Percentiles rank a stretch among this genome's conserved stretches.
Conservation (phyloP, 2,113 vertebrate genomes). For the Oncorhynchus clarkii region DNA sequence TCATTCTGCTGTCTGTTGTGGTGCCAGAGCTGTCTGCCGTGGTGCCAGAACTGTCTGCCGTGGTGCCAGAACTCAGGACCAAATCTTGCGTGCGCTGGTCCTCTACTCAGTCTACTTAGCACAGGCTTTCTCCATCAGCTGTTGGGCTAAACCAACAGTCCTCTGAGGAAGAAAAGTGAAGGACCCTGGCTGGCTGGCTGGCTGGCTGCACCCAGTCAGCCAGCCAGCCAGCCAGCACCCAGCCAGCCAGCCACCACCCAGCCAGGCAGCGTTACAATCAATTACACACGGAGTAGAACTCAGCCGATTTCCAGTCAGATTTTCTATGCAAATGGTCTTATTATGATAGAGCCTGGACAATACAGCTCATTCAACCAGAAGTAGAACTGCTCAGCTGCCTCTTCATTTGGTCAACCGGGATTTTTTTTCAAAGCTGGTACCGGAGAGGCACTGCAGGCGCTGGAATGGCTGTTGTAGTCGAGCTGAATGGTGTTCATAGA, state of each 20-base stretch:
- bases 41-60: too few relatives aligned
- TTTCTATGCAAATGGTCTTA: background rate
- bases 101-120: background rate
- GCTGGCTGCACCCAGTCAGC: too few relatives aligned
- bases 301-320: background rate
- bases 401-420: too few relatives aligned
- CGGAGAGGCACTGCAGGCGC: background rate
- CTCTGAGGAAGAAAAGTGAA: slow-evolving; percentile 8
- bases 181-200: too few relatives aligned
- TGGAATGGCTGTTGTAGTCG: background rate
- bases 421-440: background rate
- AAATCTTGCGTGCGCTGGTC: too few relatives aligned
- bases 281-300: slow-evolving; percentile 1
- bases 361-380: too few relatives aligned
- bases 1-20: too few relatives aligned
- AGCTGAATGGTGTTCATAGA: background rate
- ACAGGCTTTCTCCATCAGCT: background rate
- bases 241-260: too few relatives aligned
- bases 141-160: background rate
- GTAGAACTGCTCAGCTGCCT: background rate
- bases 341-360: background rate
- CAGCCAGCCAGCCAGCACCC: too few relatives aligned
- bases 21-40: too few relatives aligned
- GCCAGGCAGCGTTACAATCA: background rate
- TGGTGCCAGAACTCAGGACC: too few relatives aligned